Percentiles rank a stretch among this genome's conserved stretches.
Conservation (phyloP, 2,888 invertebrate species). For the Branchellion lobata region DNA sequence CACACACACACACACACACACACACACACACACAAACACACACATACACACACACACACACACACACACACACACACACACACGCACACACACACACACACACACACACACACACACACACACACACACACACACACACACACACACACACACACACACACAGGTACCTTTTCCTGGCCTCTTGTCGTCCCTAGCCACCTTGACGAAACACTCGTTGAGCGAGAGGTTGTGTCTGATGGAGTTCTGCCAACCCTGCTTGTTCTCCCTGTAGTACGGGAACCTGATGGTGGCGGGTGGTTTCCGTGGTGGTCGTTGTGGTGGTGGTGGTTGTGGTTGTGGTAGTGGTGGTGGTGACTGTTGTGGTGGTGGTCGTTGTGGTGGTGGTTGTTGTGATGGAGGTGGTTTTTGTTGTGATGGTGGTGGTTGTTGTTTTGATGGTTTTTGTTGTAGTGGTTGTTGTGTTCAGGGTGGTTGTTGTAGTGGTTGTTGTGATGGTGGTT, state of each 20-base stretch:
- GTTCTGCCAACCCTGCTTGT: slow-evolving; percentile 91
- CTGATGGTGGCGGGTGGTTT: slow-evolving; percentile 68
- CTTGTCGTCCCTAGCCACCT: slow-evolving; percentile 92
- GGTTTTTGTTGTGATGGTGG: no score
- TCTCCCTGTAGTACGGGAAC: slow-evolving; percentile 90
- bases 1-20: slow-evolving; percentile 37
- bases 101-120: no score
- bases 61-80: no score
- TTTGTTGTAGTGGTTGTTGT: no score
- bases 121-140: no score
- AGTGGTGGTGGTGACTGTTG: background rate
- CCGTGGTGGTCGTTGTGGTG: no score
- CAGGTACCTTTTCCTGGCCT: slow-evolving; percentile 81
- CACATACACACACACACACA: slow-evolving; percentile 31
- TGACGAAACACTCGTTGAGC: slow-evolving; percentile 94
- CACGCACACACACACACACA: no score
- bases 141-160: no score
- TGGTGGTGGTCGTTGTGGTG: background rate
- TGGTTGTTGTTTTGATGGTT: no score
- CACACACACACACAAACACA: slow-evolving; percentile 32
- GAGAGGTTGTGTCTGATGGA: slow-evolving; percentile 92
- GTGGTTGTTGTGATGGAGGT: background rate
- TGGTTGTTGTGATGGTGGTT: no score
- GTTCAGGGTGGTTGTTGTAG: no score
- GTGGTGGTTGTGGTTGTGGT: no score